These are phyloP conservation scores for Tangachromis dhanisi DNA, from an alignment of 2,113 vertebrate species.

Conservation along the genomic window DNA sequence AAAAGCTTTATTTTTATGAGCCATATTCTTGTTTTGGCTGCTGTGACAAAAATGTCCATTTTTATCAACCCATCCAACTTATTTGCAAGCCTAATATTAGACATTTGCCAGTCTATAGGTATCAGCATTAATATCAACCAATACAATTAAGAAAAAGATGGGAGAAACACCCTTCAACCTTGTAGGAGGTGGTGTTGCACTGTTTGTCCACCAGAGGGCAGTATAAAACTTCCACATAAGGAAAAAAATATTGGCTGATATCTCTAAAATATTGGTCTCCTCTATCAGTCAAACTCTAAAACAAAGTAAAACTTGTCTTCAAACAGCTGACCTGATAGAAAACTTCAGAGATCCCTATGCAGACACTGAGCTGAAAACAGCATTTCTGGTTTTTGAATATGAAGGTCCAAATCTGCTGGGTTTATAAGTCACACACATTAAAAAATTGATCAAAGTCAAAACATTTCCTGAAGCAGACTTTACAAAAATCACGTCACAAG, in stretches of 20 bases:
- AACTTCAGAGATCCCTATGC: neutral
- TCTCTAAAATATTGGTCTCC: neutral
- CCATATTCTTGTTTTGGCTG: neutral
- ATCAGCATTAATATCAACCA: neutral
- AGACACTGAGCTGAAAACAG: neutral
- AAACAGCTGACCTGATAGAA: neutral
- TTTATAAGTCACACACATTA: neutral
- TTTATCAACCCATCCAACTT: neutral
- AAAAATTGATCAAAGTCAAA: neutral
- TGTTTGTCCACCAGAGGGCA: neutral
- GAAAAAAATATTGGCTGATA: neutral
- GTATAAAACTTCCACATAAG: neutral
- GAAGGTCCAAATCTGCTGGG: neutral
- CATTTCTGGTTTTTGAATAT: neutral
- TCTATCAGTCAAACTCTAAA: neutral
- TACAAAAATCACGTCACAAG: neutral
- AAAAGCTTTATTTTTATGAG: neutral
- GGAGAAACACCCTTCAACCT: neutral
- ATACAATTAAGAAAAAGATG: neutral
- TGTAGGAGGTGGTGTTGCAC: neutral
- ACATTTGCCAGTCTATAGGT: neutral
- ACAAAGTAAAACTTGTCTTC: neutral
- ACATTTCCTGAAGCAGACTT: neutral
- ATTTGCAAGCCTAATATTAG: neutral
- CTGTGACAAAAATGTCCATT: neutral